Conservation (phyloP, 2,113 vertebrate species). For the Oryzias javanicus region DNA sequence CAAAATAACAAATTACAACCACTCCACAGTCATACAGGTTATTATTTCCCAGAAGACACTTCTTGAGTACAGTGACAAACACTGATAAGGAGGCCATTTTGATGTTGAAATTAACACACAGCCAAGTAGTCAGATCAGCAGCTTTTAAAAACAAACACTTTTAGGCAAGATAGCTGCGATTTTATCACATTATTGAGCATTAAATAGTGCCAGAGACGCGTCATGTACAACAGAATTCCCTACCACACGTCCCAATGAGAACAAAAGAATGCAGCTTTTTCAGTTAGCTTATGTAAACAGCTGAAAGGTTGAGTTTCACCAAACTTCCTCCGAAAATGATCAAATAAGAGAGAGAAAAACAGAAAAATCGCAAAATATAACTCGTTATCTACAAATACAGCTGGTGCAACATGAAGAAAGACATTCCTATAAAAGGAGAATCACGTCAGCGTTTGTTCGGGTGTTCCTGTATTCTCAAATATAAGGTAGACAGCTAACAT, state of each 20-base stretch:
- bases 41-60: conserved; percentile 38
- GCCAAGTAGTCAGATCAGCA: conserved; percentile 46
- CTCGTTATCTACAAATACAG: conserved; percentile 9
- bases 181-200: conserved; percentile 3
- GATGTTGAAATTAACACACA: conserved; percentile 73
- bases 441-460: conserved; percentile 31
- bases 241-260: conserved; percentile 27
- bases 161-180: conserved; percentile 31
- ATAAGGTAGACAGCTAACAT: conserved; percentile 25
- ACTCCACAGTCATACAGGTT: conserved; percentile 10
- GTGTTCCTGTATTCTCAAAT: conserved; percentile 15
- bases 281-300: conserved; percentile 73
- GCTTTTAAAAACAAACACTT: conserved; percentile 31
- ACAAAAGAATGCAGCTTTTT: conserved; percentile 65
- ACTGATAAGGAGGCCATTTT: conserved; percentile 76
- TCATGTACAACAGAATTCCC: background rate
- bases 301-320: conserved; percentile 38
- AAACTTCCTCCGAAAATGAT: conserved; percentile 4
- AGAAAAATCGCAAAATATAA: conserved; percentile 33
- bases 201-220: conserved; percentile 8
- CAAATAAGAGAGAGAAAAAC: background rate
- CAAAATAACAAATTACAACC: conserved; percentile 1
- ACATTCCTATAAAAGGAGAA: conserved; percentile 20
- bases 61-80: conserved; percentile 58
- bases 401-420: conserved; percentile 42